These are phyloP conservation scores for Thinocorus orbignyianus DNA, from an alignment of 2,113 vertebrate species.

Conservation along the genomic window DNA sequence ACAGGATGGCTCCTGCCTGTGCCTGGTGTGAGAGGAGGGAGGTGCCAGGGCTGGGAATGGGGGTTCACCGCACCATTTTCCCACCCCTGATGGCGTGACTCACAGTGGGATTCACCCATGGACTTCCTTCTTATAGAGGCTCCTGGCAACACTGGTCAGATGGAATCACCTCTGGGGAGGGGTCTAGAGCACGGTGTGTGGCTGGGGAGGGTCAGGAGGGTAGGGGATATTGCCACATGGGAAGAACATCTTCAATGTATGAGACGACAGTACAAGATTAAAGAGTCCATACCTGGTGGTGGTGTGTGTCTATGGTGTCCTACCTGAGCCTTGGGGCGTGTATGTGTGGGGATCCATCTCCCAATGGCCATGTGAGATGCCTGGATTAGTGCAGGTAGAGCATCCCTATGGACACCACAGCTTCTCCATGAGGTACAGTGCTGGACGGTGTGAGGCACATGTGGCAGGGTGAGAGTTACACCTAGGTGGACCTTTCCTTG, in stretches of 20 bases:
- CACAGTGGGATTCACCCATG: fast-evolving
- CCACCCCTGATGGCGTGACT: neutral
- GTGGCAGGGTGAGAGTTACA: neutral
- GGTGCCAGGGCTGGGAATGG: neutral
- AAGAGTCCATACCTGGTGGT: neutral
- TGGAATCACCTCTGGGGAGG: neutral
- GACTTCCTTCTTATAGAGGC: neutral
- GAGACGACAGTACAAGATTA: neutral
- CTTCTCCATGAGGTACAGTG: fast-evolving
- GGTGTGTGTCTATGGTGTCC: neutral
- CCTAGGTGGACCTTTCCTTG: neutral
- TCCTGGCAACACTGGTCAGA: neutral
- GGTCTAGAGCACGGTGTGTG: fast-evolving
- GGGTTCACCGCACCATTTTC: fast-evolving
- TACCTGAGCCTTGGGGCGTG: neutral
- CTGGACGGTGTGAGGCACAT: fast-evolving
- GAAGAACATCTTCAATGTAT: neutral
- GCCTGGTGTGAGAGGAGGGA: fast-evolving
- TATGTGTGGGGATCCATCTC: neutral
- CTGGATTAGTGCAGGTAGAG: fast-evolving
- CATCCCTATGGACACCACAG: neutral
- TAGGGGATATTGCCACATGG: fast-evolving
- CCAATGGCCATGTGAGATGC: fast-evolving
- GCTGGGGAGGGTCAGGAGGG: neutral
- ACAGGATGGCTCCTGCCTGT: neutral